Evolutionary conservation across 2,113 vertebrate genomes (phyloP).

Genomic region (Seriola rivoliana): DNA sequence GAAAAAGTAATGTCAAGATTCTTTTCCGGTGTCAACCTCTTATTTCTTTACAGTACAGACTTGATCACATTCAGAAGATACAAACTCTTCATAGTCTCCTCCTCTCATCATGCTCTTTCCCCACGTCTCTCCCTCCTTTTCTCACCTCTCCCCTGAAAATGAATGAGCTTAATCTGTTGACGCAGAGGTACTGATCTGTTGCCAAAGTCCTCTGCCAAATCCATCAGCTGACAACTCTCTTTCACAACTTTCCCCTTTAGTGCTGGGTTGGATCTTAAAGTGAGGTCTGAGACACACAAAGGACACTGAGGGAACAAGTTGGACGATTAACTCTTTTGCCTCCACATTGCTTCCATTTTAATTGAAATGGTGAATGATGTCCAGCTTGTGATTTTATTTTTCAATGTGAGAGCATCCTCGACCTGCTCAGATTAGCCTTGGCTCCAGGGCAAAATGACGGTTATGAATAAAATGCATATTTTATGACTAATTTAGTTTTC

Average conservation of each 20-base stretch:
- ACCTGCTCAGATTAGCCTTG: background rate
- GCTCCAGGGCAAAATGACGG: background rate
- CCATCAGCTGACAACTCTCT: background rate
- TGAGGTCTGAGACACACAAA: background rate
- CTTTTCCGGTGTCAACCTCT: background rate
- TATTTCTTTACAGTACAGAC: background rate
- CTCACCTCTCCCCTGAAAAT: background rate
- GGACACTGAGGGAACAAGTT: background rate
- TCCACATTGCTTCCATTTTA: background rate
- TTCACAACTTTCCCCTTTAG: constrained; percentile 33
- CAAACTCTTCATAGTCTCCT: background rate
- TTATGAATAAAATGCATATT: background rate
- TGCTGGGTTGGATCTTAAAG: background rate
- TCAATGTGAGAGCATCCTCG: background rate
- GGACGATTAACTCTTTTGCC: background rate
- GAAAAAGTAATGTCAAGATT: background rate
- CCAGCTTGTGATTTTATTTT: background rate
- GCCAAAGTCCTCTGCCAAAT: constrained; percentile 36
- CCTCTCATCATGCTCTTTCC: background rate
- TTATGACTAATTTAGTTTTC: too few relatives aligned
- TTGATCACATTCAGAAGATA: background rate
- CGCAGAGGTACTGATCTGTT: background rate
- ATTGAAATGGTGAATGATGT: background rate
- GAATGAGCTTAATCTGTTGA: constrained; percentile 38
- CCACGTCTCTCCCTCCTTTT: background rate